Conservation (phyloP, 2,113 vertebrate genomes). For the Psilopsiagon aurifrons region DNA sequence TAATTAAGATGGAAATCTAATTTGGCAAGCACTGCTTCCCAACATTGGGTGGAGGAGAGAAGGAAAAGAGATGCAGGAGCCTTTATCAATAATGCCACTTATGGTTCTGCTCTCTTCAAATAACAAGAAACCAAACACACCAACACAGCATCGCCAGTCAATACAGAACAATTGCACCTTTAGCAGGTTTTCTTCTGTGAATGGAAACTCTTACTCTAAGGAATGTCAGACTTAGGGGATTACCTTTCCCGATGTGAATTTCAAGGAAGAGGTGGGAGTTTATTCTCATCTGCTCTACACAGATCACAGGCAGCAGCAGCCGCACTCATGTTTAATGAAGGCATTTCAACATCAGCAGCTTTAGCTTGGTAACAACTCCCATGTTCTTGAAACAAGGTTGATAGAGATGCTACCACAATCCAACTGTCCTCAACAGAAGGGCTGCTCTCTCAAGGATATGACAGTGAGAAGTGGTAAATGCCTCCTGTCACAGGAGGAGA, state of each 20-base stretch:
- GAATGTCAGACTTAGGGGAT: neutral
- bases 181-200: neutral
- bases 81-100: neutral
- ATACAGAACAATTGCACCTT: neutral
- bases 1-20: neutral
- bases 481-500: neutral
- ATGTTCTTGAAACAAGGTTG: neutral
- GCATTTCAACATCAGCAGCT: neutral
- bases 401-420: neutral
- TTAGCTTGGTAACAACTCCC: neutral
- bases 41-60: neutral
- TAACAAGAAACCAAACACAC: neutral
- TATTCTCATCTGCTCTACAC: neutral
- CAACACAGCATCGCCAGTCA: neutral
- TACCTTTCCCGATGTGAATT: neutral
- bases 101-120: neutral
- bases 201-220: neutral
- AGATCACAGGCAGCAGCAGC: neutral
- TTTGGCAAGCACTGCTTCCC: neutral
- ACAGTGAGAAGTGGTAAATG: rapidly evolving
- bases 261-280: neutral
- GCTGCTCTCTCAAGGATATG: rapidly evolving
- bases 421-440: neutral
- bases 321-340: neutral
- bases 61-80: neutral